These are phyloP conservation scores for Cyrtodaria siliqua DNA, from an alignment of 2,888 invertebrate genomes.

Conservation along the genomic window DNA sequence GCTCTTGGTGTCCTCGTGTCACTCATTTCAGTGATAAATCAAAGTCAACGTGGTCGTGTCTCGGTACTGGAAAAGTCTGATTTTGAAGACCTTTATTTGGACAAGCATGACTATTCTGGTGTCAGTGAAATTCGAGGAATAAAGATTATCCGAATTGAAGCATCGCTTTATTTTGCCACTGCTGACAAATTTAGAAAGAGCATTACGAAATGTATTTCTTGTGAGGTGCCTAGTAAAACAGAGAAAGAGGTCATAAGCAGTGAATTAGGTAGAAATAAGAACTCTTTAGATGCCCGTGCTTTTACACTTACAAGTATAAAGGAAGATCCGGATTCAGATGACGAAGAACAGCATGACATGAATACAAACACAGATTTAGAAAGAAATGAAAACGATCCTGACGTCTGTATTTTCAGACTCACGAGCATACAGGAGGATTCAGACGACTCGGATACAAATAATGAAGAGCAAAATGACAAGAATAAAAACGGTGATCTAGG, in stretches of 20 bases:
- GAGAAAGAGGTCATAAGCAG: no score
- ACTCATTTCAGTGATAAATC: constrained; percentile 76
- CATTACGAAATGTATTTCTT: constrained; percentile 76
- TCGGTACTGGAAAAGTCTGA: constrained; percentile 70
- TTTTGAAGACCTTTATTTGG: constrained; percentile 70
- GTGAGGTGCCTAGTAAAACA: not conserved
- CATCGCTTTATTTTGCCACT: constrained; percentile 83
- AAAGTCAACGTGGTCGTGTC: constrained; percentile 76
- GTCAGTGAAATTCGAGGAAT: constrained; percentile 72
- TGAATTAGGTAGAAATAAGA: no score
- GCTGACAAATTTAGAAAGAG: constrained; percentile 80
- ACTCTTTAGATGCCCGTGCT: no score
- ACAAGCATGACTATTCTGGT: constrained; percentile 70
- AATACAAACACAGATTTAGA: no score
- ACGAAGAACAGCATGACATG: constrained; percentile 25
- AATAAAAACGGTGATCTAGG: constrained; percentile 10
- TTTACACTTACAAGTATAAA: constrained; percentile 61
- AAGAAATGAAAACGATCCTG: constrained; percentile 56
- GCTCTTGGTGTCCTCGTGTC: constrained; percentile 76
- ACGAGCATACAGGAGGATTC: constrained; percentile 68
- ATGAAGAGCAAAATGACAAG: constrained; percentile 15
- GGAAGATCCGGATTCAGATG: constrained; percentile 17
- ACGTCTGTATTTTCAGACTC: no score
- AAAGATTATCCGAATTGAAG: constrained; percentile 82
- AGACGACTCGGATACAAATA: constrained; percentile 6